Evolutionary conservation across 2,113 vertebrate genomes (phyloP).

Genomic region (Lasiurus borealis): DNA sequence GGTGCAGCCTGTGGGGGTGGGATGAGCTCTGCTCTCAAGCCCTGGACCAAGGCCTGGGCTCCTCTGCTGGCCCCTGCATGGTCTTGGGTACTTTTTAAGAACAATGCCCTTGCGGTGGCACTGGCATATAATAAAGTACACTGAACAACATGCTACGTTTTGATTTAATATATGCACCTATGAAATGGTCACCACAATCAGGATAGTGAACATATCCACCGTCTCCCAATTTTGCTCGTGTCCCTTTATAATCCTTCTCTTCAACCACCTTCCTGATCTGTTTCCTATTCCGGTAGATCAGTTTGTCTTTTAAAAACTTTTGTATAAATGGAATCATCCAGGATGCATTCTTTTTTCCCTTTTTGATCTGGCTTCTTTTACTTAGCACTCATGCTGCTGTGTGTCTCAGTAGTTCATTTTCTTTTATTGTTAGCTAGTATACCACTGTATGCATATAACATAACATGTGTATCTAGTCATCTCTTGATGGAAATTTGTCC

Average conservation of each 20-base stretch:
- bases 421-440: neutral
- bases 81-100: neutral
- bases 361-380: neutral
- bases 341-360: neutral
- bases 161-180: neutral
- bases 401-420: neutral
- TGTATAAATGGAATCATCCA: neutral
- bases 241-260: neutral
- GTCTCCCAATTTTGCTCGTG: neutral
- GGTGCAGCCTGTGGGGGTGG: neutral
- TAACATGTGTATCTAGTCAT: neutral
- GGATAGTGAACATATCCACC: neutral
- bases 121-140: neutral
- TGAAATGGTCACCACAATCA: neutral
- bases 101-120: neutral
- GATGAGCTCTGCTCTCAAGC: neutral
- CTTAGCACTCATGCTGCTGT: neutral
- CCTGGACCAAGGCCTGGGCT: neutral
- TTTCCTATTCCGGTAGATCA: neutral
- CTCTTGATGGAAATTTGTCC: neutral
- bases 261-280: neutral
- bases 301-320: neutral
- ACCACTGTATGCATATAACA: neutral
- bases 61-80: neutral
- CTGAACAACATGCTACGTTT: neutral